A percentile compares a stretch with the other conserved stretches of the same genome.
These are phyloP conservation scores for Alosa alosa DNA, from an alignment of 2,113 vertebrate species.

Conservation along the genomic window DNA sequence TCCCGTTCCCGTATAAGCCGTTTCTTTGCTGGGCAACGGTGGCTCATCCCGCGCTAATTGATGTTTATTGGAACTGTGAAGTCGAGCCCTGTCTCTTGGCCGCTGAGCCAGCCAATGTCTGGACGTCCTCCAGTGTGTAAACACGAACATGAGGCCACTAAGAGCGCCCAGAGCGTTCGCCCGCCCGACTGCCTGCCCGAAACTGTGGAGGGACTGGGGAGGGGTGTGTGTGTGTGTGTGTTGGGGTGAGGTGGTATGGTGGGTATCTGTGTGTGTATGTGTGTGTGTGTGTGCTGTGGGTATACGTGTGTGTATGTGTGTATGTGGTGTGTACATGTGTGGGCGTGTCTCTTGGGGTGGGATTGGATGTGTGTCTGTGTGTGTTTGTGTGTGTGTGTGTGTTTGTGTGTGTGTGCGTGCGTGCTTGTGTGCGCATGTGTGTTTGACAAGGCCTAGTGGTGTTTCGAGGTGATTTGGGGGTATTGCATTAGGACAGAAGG, in stretches of 20 bases:
- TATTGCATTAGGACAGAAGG: not conserved
- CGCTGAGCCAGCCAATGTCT: not conserved
- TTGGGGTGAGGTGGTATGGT: not conserved
- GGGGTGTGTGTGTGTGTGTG: not conserved
- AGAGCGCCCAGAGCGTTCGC: not conserved
- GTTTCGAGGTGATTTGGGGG: not conserved
- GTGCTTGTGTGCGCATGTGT: not conserved
- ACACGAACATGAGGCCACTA: not conserved
- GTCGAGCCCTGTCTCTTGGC: not conserved
- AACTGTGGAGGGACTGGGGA: not conserved
- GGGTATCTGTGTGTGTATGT: not conserved
- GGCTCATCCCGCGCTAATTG: not conserved
- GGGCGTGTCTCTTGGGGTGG: too few species aligned
- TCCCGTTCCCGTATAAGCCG: not conserved
- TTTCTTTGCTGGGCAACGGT: not conserved
- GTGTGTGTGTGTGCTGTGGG: not conserved
- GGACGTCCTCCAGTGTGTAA: not conserved
- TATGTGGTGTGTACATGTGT: not conserved
- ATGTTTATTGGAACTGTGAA: not conserved
- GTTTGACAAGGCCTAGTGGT: not conserved
- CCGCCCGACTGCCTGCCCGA: not conserved
- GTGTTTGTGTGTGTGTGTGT: not conserved
- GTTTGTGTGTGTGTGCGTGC: not conserved
- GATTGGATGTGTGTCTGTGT: not conserved
- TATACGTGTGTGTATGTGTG: not conserved